Evolutionary conservation across 2,888 invertebrate genomes (phyloP).

Genomic region (Boloria euphrosyne): DNA sequence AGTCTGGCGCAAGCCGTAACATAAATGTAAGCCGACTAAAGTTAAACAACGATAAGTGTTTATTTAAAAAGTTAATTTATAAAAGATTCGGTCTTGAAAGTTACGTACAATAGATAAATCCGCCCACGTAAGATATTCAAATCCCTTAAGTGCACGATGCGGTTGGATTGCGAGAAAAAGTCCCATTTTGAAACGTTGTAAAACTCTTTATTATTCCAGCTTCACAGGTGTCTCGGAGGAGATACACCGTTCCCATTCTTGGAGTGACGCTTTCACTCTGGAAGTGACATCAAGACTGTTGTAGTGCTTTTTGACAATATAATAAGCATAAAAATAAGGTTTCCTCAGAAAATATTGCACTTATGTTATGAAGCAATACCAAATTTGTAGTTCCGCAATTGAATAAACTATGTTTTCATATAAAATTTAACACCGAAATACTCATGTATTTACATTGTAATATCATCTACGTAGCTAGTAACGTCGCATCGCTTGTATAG

Average conservation of each 20-base stretch:
- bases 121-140: constrained; percentile 79
- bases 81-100: constrained; percentile 63
- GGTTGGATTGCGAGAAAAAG: constrained; percentile 81
- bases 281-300: constrained; percentile 17
- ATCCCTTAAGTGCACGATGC: constrained; percentile 81
- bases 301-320: constrained; percentile 23
- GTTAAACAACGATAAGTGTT: constrained; percentile 50
- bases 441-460: constrained; percentile 58
- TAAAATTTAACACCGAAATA: constrained; percentile 46
- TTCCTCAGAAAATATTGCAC: neutral
- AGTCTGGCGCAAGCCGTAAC: neutral
- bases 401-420: constrained; percentile 38
- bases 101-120: constrained; percentile 74
- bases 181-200: constrained; percentile 78
- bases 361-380: constrained; percentile 1
- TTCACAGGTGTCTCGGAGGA: constrained; percentile 76
- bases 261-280: constrained; percentile 49
- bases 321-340: neutral
- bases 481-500: constrained; percentile 50
- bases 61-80: constrained; percentile 64
- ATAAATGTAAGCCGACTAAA: constrained; percentile 15
- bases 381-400: constrained; percentile 23
- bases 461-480: constrained; percentile 47
- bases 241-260: constrained; percentile 52
- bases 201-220: constrained; percentile 80